Conservation (phyloP, 2,113 vertebrate species). For the Camelus bactrianus region DNA sequence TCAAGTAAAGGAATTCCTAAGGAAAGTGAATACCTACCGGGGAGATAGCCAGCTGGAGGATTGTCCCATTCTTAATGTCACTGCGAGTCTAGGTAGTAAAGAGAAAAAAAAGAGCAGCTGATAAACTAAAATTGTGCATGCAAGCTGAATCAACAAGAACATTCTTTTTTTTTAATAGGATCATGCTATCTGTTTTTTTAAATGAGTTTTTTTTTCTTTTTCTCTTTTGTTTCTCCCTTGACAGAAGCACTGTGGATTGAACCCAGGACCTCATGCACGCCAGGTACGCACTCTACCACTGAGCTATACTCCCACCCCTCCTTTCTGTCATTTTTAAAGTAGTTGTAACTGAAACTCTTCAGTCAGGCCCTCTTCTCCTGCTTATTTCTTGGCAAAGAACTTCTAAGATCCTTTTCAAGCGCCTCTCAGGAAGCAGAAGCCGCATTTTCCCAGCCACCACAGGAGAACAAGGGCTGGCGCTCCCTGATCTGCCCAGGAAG, state of each 20-base stretch:
- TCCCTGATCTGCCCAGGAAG: neutral
- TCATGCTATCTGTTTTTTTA: too few species aligned
- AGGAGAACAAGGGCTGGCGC: neutral
- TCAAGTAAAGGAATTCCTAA: neutral
- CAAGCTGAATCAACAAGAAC: neutral
- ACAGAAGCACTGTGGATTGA: too few species aligned
- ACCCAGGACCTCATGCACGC: too few species aligned
- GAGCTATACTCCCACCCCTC: too few species aligned
- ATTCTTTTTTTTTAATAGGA: too few species aligned
- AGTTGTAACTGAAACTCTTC: neutral
- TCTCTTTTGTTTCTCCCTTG: too few species aligned
- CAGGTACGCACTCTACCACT: too few species aligned
- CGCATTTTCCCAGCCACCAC: neutral
- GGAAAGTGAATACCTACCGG: constrained; percentile 88
- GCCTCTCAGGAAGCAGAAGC: neutral
- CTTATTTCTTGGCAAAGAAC: neutral
- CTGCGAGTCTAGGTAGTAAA: constrained; percentile 92
- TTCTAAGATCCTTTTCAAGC: neutral
- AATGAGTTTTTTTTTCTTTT: too few species aligned
- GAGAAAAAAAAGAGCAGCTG: constrained; percentile 57
- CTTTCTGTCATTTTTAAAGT: neutral
- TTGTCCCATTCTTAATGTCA: constrained; percentile 99
- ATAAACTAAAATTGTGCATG: neutral
- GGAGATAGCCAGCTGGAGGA: constrained; percentile 96
- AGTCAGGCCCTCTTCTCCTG: neutral